Evolutionary conservation across 1,140 invertebrate species (phyloP).

Genomic region (Chionoecetes opilio): DNA sequence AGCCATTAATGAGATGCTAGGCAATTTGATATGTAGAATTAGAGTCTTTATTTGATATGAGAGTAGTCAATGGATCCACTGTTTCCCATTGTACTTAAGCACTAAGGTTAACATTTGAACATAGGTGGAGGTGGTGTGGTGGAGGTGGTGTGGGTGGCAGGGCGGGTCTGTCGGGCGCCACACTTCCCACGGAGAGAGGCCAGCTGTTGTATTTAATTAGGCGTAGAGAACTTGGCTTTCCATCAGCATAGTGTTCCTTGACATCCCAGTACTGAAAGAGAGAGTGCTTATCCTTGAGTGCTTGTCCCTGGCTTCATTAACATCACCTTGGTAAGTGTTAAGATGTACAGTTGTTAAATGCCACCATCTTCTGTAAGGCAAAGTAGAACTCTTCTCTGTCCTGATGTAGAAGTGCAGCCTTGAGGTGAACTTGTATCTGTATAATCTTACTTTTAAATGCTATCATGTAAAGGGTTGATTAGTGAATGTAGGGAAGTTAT

Average conservation of each 20-base stretch:
- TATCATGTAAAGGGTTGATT: not conserved
- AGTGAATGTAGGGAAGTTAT: not conserved
- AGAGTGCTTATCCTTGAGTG: no score
- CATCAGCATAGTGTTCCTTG: not conserved
- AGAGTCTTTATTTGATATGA: not conserved
- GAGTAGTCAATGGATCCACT: not conserved
- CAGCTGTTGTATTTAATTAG: not conserved
- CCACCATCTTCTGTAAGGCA: not conserved
- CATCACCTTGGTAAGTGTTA: not conserved
- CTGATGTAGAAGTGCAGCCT: not conserved
- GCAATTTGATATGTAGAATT: not conserved
- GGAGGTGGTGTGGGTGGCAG: not conserved
- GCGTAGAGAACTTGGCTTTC: not conserved
- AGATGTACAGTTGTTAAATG: not conserved
- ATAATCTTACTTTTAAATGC: not conserved
- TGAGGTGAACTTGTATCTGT: not conserved
- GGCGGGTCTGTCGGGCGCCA: not conserved
- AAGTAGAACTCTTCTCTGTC: not conserved
- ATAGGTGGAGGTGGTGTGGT: not conserved
- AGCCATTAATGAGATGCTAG: not conserved
- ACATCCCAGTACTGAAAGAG: not conserved
- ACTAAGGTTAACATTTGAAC: constrained; percentile 11
- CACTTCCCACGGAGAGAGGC: not conserved
- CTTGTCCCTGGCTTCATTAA: constrained; percentile 4
- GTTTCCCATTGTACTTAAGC: constrained; percentile 17